Base-by-base conservation (phyloP, 2,888 invertebrate genomes). In the Tolmerus cingulatus region DNA sequence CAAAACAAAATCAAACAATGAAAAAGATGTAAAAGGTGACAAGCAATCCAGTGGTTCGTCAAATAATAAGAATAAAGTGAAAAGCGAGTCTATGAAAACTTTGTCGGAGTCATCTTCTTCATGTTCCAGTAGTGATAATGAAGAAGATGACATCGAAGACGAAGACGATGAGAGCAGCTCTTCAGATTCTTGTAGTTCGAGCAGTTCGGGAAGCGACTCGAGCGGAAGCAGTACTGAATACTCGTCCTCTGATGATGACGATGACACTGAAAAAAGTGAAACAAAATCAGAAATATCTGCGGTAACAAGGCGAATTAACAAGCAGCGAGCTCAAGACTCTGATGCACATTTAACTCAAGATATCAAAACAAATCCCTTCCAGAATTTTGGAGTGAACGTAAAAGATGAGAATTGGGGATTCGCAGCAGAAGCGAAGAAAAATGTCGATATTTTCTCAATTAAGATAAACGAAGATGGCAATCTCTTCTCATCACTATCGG, bases 401-500 rank as follows among this genome's bases (percentile, higher is more conserved):
- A 91, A 91, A 55, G 91, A 91, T 82, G 91, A 91, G 87, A 91
- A 91, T 88, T 94, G 94, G 94, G 94, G 94, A 0, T 94, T 94
- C 91, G 94, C 94, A 5, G 94, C 94, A 34, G 94, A 94, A 89
- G 94, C 94, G 30, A 94, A 93, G 89, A 94, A 94, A 89, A 91
- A 92, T 51, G 91, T 92, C 30, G 93, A 93, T 89, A 93, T 93
- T 77, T 92, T 92, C 89, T 90, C 91, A 14, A 78, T 16, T 19
- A 86, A 86, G 34, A 51, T 74, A 46, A 51, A 12, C 2, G 43
- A 87, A 51, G 57, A 87, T 85, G 37, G 87, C 82, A 88, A 82
- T 86, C 77, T 57, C 23, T 86, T 86, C 43, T 86, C 86, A 77
- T 86, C 86, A n/a, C 2, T 74, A n/a, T 34, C 77, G 4, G 51